These are phyloP conservation scores for Ammodytes marinus DNA, from an alignment of 2,113 vertebrate species.

Conservation along the genomic window DNA sequence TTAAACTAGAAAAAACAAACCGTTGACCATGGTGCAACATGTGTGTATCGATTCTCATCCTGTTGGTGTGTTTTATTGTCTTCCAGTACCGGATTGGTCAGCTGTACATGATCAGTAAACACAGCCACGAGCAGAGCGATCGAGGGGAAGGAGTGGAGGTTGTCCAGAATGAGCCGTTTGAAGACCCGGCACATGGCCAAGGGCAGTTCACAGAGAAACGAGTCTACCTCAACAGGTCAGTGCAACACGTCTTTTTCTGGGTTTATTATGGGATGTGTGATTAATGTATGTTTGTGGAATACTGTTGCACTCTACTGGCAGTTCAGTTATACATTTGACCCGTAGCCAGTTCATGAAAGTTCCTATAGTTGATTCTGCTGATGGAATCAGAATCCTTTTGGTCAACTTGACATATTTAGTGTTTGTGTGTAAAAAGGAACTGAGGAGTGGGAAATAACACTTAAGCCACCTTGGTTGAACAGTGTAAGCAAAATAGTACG, in stretches of 20 bases:
- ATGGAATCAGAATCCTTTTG: neutral
- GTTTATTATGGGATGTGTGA: neutral
- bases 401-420: neutral
- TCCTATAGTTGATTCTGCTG: conserved; percentile 1
- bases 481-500: neutral
- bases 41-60: conserved; percentile 69
- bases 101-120: conserved; percentile 98
- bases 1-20: neutral
- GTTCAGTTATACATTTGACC: neutral
- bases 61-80: conserved; percentile 87
- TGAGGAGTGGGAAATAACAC: neutral
- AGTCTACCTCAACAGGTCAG: conserved; percentile 97
- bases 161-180: conserved; percentile 94
- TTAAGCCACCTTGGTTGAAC: neutral
- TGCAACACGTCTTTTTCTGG: neutral
- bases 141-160: conserved; percentile 98
- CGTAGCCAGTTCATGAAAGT: conserved; percentile 2
- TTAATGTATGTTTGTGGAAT: neutral
- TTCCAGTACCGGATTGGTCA: conserved; percentile 95
- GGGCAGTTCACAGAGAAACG: conserved; percentile 97
- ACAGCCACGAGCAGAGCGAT: conserved; percentile 97
- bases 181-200: conserved; percentile 92
- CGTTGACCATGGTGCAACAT: neutral
- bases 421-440: neutral
- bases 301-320: neutral